Evolutionary conservation across 1,140 invertebrate species (phyloP).

Genomic region (Drosophila truncata): DNA sequence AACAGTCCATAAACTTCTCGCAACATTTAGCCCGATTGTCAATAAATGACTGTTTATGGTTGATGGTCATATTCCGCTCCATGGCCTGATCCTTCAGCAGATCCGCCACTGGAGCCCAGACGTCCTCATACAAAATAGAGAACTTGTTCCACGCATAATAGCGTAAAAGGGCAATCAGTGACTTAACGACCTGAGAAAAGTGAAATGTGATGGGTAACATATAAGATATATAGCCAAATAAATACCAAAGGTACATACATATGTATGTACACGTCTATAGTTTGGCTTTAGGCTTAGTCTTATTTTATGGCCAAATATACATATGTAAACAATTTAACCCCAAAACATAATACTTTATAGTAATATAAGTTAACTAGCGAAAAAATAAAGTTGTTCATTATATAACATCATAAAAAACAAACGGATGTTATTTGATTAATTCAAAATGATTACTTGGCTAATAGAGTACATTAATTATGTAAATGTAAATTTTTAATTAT

Average conservation of each 20-base stretch:
- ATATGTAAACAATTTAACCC: background rate
- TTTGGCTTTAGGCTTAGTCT: background rate
- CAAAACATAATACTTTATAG: background rate
- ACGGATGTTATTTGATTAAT: too few relatives aligned
- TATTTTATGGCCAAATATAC: background rate
- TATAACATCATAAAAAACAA: background rate
- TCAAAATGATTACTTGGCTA: too few relatives aligned
- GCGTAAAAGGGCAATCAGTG: conserved; percentile 94
- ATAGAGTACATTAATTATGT: too few relatives aligned
- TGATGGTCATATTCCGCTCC: conserved; percentile 92
- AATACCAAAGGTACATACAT: background rate
- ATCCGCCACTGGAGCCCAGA: conserved; percentile 91
- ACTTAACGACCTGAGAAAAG: conserved; percentile 93
- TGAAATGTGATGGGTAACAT: conserved; percentile 25
- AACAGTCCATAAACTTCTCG: conserved; percentile 90
- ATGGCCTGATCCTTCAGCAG: conserved; percentile 90
- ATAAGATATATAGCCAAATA: background rate
- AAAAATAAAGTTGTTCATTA: background rate
- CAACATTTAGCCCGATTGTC: conserved; percentile 91
- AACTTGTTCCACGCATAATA: conserved; percentile 98
- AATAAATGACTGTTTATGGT: conserved; percentile 89
- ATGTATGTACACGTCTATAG: background rate
- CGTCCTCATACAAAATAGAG: conserved; percentile 94
- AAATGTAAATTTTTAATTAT: too few relatives aligned
- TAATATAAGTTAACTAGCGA: background rate